Percentiles rank a stretch among this genome's conserved stretches.
Conservation (phyloP, 2,888 invertebrate genomes). For the Holacanthella duospinosa region DNA sequence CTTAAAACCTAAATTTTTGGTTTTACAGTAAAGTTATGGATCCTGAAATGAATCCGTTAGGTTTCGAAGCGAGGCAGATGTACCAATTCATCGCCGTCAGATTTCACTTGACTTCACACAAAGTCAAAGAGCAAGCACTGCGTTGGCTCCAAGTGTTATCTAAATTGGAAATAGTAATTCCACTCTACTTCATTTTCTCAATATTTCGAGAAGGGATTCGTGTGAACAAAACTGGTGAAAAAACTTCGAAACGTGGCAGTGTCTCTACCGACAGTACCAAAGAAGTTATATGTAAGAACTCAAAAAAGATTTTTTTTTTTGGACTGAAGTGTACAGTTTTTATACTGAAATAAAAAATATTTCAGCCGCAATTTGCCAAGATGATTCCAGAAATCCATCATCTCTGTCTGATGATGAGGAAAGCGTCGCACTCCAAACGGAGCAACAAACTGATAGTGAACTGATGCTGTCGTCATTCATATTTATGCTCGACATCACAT, state of each 20-base stretch:
- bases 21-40: conserved; percentile 81
- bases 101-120: conserved; percentile 67
- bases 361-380: conserved; percentile 54
- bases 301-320: conserved; percentile 3
- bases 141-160: conserved; percentile 84
- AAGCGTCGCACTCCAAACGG: conserved; percentile 47
- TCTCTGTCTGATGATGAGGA: conserved; percentile 56
- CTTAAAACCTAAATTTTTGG: conserved; percentile 2
- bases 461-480: conserved; percentile 87
- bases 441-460: conserved; percentile 60
- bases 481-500: conserved; percentile 84
- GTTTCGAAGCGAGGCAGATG: conserved; percentile 87
- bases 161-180: conserved; percentile 77
- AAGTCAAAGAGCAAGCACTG: conserved; percentile 75
- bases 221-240: conserved; percentile 38
- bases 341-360: too few relatives aligned
- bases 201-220: conserved; percentile 82
- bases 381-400: conserved; percentile 57
- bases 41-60: conserved; percentile 86
- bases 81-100: conserved; percentile 84
- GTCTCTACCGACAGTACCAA: conserved; percentile 34
- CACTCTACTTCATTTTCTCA: conserved; percentile 71
- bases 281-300: conserved; percentile 32
- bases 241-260: conserved; percentile 33
- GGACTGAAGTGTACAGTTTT: not conserved